A percentile compares a stretch with the other conserved stretches of the same genome.
These are phyloP conservation scores for Rhagonycha fulva DNA, from an alignment of 2,888 invertebrate species.

Conservation along the genomic window DNA sequence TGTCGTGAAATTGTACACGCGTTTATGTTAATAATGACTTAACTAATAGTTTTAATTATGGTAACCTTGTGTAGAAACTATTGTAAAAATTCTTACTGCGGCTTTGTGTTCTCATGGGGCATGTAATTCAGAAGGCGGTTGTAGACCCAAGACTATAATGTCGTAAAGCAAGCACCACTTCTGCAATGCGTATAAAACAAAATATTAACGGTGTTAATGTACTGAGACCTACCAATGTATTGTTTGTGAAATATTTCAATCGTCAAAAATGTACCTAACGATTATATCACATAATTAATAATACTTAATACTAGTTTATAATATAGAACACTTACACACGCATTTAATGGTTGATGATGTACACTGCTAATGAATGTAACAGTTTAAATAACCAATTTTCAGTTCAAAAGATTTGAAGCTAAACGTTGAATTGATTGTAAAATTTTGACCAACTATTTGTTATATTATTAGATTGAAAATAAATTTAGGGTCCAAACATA, in stretches of 20 bases:
- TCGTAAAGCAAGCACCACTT: slow-evolving; percentile 28
- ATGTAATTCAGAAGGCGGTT: slow-evolving; percentile 25
- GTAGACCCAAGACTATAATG: slow-evolving; percentile 11
- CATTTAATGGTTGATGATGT: too few relatives aligned
- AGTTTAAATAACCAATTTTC: too few relatives aligned
- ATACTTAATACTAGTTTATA: too few relatives aligned
- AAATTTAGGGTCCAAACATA: too few relatives aligned
- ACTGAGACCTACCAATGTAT: background rate
- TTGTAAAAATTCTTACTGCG: slow-evolving; percentile 29
- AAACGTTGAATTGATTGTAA: too few relatives aligned
- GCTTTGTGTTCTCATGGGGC: slow-evolving; percentile 18
- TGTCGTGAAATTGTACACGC: background rate
- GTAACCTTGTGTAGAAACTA: slow-evolving; percentile 8
- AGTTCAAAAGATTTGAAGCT: too few relatives aligned
- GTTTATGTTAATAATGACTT: background rate
- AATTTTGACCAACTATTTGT: too few relatives aligned
- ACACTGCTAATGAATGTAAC: too few relatives aligned
- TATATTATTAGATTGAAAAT: too few relatives aligned
- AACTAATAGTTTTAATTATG: slow-evolving; percentile 2
- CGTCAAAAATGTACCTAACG: background rate
- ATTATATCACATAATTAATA: too few relatives aligned
- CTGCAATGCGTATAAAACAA: slow-evolving; percentile 31
- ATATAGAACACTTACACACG: too few relatives aligned
- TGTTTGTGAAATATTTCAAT: background rate
- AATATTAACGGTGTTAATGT: slow-evolving; percentile 20